Evolutionary conservation across 2,888 invertebrate species (phyloP), one percentile per base, ranked within the genome.

Genomic region (Slavum lentiscoides): DNA sequence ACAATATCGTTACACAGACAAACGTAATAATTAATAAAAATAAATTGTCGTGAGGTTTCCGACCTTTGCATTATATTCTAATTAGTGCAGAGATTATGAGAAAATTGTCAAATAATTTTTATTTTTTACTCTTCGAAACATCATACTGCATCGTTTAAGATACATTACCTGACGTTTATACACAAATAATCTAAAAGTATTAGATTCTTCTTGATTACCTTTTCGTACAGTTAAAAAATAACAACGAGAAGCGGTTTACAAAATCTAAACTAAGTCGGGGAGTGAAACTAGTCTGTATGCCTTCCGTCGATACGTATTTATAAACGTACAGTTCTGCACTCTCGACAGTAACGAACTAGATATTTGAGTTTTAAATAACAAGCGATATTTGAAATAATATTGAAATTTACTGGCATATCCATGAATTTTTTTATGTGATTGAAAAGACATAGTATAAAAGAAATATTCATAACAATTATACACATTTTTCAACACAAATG

Each of bases 11-110:
- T 23, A 74, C 49, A 15, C 17, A 19, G 9, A 67, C 49, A 68
- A 75, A 43, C 30, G 19, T 39, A 69, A 69, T 69, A 53, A n/a
- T 23, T 37, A 67, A 7, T 21, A 30, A 39, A 11, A 58, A 70
- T 15, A 43, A 59, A 59, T 49, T 2, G 17, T 39, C 19, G 68
- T 49, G 30, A 43, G 17, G 7, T 55, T 30, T 53, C 53, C 30
- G 37, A 64, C 49, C 49, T 13, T 55, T 55, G 19, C 19, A 55
- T 5, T 55, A 19, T 55, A 55, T 55, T 19, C 4, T 55, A 55
- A 55, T 55, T 55, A 19, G 19, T 19, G 19, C 11, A 55, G 55
- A 55, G 11, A 55, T 55, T 8, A 1, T 19, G 19, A 19, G 53
- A 19, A 19, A 55, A 55, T 55, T 17, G 19, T 55, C 4, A 55